Base-by-base conservation (phyloP, 1,140 invertebrate genomes). In the Scaptomyza graminum region DNA sequence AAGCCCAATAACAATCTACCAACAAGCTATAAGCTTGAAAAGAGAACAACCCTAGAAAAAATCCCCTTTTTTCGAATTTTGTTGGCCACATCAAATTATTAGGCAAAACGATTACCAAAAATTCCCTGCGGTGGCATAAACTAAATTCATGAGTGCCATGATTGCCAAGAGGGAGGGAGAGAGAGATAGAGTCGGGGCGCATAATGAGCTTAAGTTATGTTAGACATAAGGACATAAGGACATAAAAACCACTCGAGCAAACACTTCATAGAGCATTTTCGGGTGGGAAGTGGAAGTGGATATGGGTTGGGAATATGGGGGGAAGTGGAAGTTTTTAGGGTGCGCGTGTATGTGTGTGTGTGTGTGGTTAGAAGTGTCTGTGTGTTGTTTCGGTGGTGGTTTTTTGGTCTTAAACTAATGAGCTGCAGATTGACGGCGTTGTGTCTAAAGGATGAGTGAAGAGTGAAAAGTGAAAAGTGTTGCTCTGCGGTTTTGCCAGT, bases 131-230 rank as follows among this genome's bases (percentile, higher is more conserved):
- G 87, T 73, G 87, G 76, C 85, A 90, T 90, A 79, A 90, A 90
- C 81, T 85, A 90, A 90, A 90, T 90, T 79, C 87, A 90, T 90
- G 87, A 90, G 85, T 87, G 75, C 76, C 85, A 85, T 76, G 84
- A 89, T 90, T 85, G 70, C 51, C 28, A 7, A 18, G 34, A 16
- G 39, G 18, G 18, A 44, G 43, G 12, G 25, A 18, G 43, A 31
- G 34, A 12, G 39, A 1, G 25, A 28, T 13, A 41, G 49, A 18
- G 55, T 31, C 7, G 28, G 43, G 12, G 25, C 57, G 64, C 78
- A 82, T 88, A 87, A 87, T 87, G 83, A 87, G 82, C 83, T 87
- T 79, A 88, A 82, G 83, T 87, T 87, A 82, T 88, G 76, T 88
- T 88, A 87, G 79, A 82, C 83, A 82, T 76, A 87, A 87, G 83